A percentile compares a stretch with the other conserved stretches of the same genome.
Conservation (phyloP, 2,888 invertebrate genomes). For the Lagria hirta region DNA sequence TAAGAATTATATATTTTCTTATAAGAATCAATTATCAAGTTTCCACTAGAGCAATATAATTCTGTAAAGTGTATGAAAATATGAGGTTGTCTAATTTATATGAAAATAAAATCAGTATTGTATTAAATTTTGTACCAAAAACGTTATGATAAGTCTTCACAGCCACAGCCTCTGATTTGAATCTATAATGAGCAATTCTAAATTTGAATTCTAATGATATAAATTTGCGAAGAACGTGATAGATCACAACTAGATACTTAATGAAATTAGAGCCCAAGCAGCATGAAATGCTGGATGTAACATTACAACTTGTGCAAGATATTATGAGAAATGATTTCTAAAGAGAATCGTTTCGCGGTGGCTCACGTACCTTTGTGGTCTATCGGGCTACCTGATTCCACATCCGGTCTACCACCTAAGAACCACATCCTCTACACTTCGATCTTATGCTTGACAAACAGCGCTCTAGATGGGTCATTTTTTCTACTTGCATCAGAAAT, state of each 20-base stretch:
- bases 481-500: too few species aligned
- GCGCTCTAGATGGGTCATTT: too few species aligned
- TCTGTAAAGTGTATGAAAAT: too few species aligned
- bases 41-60: too few species aligned
- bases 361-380: constrained; percentile 51
- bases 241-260: constrained; percentile 8
- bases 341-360: constrained; percentile 44
- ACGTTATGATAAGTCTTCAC: too few species aligned
- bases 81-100: too few species aligned
- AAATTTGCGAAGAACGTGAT: constrained; percentile 9
- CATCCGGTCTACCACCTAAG: constrained; percentile 51
- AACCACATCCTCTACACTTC: constrained; percentile 43
- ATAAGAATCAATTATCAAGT: too few species aligned
- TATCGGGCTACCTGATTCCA: constrained; percentile 52
- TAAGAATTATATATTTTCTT: too few species aligned
- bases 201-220: constrained; percentile 2
- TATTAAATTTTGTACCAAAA: too few species aligned
- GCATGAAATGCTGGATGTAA: constrained; percentile 18
- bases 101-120: too few species aligned
- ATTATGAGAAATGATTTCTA: constrained; percentile 28
- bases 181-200: too few species aligned
- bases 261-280: constrained; percentile 16
- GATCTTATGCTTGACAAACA: constrained; percentile 32
- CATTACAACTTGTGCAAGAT: constrained; percentile 16
- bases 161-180: too few species aligned